These are phyloP conservation scores for Gila robusta DNA, from an alignment of 2,797 vertebrate genomes.

Conservation along the genomic window DNA sequence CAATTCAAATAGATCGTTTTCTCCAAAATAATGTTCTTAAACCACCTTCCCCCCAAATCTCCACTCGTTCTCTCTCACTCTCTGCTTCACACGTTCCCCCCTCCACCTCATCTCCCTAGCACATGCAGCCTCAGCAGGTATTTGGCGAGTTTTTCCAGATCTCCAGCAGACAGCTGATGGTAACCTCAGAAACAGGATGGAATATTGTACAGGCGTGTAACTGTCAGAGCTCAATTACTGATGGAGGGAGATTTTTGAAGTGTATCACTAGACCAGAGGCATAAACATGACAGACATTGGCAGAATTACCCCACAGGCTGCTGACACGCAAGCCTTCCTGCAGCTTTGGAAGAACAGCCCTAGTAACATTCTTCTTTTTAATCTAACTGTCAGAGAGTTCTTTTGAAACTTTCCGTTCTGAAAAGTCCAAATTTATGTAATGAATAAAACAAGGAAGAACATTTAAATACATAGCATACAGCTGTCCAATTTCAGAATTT, in stretches of 20 bases:
- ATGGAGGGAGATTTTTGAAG: constrained; percentile 43
- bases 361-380: not conserved
- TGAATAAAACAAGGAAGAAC: not conserved
- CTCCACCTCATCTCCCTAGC: constrained; percentile 31
- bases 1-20: not conserved
- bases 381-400: not conserved
- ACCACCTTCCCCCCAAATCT: not conserved
- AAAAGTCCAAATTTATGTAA: constrained; percentile 5
- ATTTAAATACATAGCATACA: not conserved
- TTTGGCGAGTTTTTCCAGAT: constrained; percentile 46
- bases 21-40: constrained; percentile 12
- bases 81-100: not conserved
- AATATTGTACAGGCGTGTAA: constrained; percentile 56
- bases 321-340: constrained; percentile 21
- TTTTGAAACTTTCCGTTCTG: not conserved
- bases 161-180: constrained; percentile 53
- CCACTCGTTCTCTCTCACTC: not conserved
- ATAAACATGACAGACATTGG: constrained; percentile 49
- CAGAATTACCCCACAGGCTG: constrained; percentile 38
- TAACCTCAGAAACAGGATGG: constrained; percentile 44
- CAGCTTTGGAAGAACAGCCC: constrained; percentile 1
- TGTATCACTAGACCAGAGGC: constrained; percentile 37
- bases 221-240: constrained; percentile 47
- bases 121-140: constrained; percentile 60
- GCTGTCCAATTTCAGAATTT: constrained; percentile 13